A percentile compares a stretch with the other conserved stretches of the same genome.
phyloP scores from a whole-genome alignment of 2,888 invertebrate species.

The Colostygia pectinataria region DNA sequence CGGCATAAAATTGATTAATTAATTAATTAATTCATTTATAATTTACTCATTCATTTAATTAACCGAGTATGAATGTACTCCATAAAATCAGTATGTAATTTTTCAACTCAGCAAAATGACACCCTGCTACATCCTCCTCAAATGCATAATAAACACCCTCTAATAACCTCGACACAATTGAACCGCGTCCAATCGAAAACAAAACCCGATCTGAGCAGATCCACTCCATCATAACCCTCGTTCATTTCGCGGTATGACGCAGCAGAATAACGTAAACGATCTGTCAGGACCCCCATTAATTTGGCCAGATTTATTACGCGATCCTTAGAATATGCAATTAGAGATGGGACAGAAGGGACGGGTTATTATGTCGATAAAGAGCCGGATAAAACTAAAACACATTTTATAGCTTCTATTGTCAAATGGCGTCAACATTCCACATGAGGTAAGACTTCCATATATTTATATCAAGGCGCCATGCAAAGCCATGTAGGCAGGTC shows the following conservation, averaged over 20 bases:
- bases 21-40: too few species aligned
- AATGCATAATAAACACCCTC: not conserved
- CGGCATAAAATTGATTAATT: too few species aligned
- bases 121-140: not conserved
- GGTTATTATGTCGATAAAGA: conserved; percentile 4
- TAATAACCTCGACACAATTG: conserved; percentile 19
- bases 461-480: too few species aligned
- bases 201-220: conserved; percentile 35
- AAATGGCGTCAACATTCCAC: too few species aligned
- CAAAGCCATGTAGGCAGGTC: too few species aligned
- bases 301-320: conserved; percentile 73
- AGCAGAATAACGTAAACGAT: conserved; percentile 73
- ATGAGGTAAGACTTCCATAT: too few species aligned
- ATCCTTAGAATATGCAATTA: conserved; percentile 53
- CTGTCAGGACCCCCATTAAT: conserved; percentile 76
- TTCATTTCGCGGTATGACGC: conserved; percentile 71
- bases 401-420: too few species aligned
- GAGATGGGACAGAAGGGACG: conserved; percentile 18
- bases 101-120: too few species aligned
- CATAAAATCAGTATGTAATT: too few species aligned
- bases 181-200: conserved; percentile 30
- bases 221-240: conserved; percentile 45
- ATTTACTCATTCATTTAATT: too few species aligned
- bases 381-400: not conserved
- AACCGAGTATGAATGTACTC: too few species aligned